Conservation (phyloP, 2,797 vertebrate species). For the Limnodromus scolopaceus region DNA sequence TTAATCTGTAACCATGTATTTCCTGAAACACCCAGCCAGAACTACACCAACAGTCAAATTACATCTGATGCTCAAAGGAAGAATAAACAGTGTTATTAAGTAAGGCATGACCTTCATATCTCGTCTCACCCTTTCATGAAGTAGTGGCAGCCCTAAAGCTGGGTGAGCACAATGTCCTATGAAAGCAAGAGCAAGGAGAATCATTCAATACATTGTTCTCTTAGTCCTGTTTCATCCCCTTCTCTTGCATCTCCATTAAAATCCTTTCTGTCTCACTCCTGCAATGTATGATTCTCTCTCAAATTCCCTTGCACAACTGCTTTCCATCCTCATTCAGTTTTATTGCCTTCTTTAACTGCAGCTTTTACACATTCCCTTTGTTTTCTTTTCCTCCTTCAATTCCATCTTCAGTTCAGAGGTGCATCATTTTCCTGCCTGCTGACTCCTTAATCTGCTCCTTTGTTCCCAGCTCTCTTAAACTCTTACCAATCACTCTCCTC, state of each 20-base stretch:
- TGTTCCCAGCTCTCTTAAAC: not conserved
- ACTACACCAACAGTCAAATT: not conserved
- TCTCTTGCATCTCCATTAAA: not conserved
- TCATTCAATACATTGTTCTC: rapidly evolving
- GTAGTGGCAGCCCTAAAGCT: not conserved
- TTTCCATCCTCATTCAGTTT: not conserved
- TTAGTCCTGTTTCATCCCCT: not conserved
- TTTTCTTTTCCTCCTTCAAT: not conserved
- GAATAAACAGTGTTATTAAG: not conserved
- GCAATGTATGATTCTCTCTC: not conserved
- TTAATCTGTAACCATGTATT: not conserved
- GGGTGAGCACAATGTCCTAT: not conserved
- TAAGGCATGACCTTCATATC: not conserved
- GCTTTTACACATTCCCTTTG: not conserved
- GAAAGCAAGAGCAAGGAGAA: not conserved
- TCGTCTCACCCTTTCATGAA: not conserved
- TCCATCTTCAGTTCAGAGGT: not conserved
- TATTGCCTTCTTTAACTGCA: not conserved
- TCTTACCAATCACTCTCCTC: not conserved
- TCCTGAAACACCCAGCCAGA: not conserved
- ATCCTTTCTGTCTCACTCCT: not conserved
- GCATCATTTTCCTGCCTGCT: not conserved
- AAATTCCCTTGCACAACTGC: not conserved
- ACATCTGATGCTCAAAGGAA: not conserved
- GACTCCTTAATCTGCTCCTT: not conserved